Conservation (phyloP, 2,888 invertebrate genomes). For the Caenorhabditis virilis region DNA sequence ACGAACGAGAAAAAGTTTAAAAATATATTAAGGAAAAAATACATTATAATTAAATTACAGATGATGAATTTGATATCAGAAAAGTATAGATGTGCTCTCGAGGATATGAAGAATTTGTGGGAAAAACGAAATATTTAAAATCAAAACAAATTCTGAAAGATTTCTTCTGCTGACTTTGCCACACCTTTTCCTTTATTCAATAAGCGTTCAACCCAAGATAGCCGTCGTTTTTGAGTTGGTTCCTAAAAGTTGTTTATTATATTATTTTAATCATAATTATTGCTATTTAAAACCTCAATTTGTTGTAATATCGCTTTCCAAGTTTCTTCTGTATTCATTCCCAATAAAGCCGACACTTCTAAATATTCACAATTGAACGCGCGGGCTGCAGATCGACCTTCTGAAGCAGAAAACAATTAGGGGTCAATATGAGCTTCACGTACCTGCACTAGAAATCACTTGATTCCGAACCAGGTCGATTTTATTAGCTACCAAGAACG, state of each 20-base stretch:
- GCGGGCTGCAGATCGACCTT: constrained; percentile 62
- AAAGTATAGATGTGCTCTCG: constrained; percentile 19
- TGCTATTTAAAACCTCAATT: too few relatives aligned
- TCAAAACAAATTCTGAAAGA: constrained; percentile 44
- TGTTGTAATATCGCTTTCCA: constrained; percentile 59
- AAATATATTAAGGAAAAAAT: background rate
- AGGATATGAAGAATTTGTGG: constrained; percentile 9
- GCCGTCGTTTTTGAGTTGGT: constrained; percentile 23
- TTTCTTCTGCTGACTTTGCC: constrained; percentile 63
- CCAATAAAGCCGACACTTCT: constrained; percentile 59
- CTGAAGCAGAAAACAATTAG: constrained; percentile 20
- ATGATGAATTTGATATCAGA: constrained; percentile 14
- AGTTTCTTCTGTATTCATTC: constrained; percentile 58
- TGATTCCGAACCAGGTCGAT: constrained; percentile 62
- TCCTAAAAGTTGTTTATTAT: constrained; percentile 12
- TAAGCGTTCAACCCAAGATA: constrained; percentile 48
- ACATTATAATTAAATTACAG: constrained; percentile 9
- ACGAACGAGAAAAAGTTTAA: background rate
- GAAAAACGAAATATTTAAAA: background rate
- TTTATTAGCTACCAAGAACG: constrained; percentile 62
- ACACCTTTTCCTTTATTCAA: constrained; percentile 57
- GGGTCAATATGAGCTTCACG: constrained; percentile 1
- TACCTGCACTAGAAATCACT: constrained; percentile 57
- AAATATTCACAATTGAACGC: constrained; percentile 63
- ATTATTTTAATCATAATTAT: constrained; percentile 12